Base-by-base conservation (phyloP, 1,140 invertebrate genomes). In the Euborellia annulipes region DNA sequence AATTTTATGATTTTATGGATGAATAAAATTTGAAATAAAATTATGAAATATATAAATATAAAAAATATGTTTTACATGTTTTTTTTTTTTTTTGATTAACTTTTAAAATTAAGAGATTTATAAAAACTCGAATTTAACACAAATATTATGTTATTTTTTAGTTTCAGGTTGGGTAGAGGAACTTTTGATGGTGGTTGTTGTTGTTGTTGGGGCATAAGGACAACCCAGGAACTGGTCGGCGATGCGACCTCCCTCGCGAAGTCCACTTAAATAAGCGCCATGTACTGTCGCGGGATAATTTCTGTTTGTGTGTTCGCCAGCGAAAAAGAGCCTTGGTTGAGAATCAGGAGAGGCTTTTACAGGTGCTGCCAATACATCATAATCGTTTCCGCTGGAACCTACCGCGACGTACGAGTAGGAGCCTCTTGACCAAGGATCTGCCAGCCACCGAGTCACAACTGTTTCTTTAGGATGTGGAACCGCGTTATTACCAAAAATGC, bases 201-300 rank as follows among this genome's bases (percentile, higher is more conserved):
- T 52, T 45, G 54, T 58, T 50, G 22, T 67, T 65, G 69, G 69
- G 41, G 69, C 70, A 55, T 78, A 81, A 11, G 75, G 74, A 60
- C 72, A 76, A 46, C 87, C 82, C 43, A 88, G 68, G 53, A 88
- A 79, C 52, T 89, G 79, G 62, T 97, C 90, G 1, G 91, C 85
- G 55, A 98, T 93, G 13, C 87, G 71, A 1, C 88, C 91, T 3
- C 91, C 92, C 62, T 98, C 94, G 22, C 93, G 72, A 3, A 96
- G 67, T 0, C 93, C 95, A 54, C 88, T 94, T 1, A 98, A 70
- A 55, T 97, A 83, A 3, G 94, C 94, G 2, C 95, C 94, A 64
- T 98, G 94, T 0, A 98, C 92, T 0, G 93, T 97, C 1, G 93
- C 94, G 1, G 94, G 94, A 61, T 98, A 97, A 67, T 97, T 96